Evolutionary conservation across 1,140 invertebrate genomes (phyloP).

Genomic region (Camponotus floridanus): DNA sequence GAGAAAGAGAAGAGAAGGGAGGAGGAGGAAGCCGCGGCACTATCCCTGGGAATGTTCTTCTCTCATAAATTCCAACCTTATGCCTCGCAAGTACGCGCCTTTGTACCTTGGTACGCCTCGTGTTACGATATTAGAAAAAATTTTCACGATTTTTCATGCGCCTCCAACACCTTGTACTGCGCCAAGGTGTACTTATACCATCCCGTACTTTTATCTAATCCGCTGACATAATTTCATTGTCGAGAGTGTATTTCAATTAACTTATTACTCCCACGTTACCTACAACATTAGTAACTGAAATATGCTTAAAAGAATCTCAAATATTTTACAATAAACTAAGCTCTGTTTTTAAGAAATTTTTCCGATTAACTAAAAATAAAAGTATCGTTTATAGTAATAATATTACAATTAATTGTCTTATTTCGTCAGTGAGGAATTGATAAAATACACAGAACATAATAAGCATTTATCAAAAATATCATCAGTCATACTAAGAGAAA

Average conservation of each 20-base stretch:
- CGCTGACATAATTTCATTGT: slow-evolving; percentile 38
- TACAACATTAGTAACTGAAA: background rate
- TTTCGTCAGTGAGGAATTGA: background rate
- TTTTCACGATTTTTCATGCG: slow-evolving; percentile 59
- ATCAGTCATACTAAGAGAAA: background rate
- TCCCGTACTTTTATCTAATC: slow-evolving; percentile 6
- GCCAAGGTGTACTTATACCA: background rate
- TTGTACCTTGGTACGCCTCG: slow-evolving; percentile 43
- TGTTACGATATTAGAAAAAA: slow-evolving; percentile 61
- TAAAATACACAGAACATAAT: background rate
- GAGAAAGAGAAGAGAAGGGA: too few relatives aligned
- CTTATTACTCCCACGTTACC: background rate
- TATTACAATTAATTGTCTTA: background rate
- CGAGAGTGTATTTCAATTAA: slow-evolving; percentile 3
- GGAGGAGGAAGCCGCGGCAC: slow-evolving; percentile 38
- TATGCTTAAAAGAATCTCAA: background rate
- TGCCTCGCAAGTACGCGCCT: slow-evolving; percentile 44
- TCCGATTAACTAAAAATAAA: background rate
- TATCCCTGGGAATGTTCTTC: slow-evolving; percentile 56
- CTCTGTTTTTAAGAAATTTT: background rate
- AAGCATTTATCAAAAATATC: background rate
- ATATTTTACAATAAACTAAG: background rate
- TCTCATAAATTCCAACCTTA: slow-evolving; percentile 66
- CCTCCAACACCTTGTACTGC: background rate
- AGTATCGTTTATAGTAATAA: background rate